A percentile compares a stretch with the other conserved stretches of the same genome.
Conservation (phyloP, 2,113 vertebrate genomes). For the Eptesicus fuscus region DNA sequence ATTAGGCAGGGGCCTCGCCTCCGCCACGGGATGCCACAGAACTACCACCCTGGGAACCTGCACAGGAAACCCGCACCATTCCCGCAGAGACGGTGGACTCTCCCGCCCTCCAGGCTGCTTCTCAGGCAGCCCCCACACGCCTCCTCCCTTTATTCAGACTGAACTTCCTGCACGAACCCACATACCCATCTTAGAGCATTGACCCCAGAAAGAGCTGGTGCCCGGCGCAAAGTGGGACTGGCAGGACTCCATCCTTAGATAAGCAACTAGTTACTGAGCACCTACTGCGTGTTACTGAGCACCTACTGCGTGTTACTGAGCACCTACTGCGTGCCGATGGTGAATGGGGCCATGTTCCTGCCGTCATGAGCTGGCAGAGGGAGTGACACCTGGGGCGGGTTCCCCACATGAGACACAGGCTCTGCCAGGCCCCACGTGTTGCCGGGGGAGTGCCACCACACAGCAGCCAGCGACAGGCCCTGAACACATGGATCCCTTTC, state of each 20-base stretch:
- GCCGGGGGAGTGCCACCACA: not conserved
- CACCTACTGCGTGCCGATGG: not conserved
- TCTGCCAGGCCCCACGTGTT: too few relatives aligned
- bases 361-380: not conserved
- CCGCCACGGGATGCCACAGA: not conserved
- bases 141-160: not conserved
- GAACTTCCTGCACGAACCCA: not conserved
- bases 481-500: not conserved
- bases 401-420: accelerated
- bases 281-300: not conserved
- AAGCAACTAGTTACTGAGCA: not conserved
- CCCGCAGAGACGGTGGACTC: not conserved
- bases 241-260: too few relatives aligned
- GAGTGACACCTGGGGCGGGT: not conserved
- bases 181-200: not conserved
- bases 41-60: not conserved
- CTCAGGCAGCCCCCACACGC: not conserved
- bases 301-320: not conserved
- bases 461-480: too few relatives aligned
- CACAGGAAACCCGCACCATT: not conserved
- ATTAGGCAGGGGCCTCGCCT: not conserved
- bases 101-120: not conserved
- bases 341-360: not conserved
- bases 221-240: accelerated
- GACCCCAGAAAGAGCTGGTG: not conserved